Evolutionary conservation across 2,113 vertebrate genomes (phyloP).

Genomic region (Cyrtonyx montezumae): DNA sequence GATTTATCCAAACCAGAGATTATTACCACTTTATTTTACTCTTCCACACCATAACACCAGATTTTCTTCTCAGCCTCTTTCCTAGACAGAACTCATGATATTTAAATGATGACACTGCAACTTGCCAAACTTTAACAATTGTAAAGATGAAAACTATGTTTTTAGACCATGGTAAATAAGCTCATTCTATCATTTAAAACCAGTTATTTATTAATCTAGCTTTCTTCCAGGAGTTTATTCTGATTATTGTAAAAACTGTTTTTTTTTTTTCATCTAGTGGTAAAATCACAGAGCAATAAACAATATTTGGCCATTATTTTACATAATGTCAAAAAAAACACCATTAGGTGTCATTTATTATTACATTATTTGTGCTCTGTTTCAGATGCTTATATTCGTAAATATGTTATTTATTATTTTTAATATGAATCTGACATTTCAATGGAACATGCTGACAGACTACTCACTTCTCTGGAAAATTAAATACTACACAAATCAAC

Average conservation of each 20-base stretch:
- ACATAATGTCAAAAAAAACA: background rate
- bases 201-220: conserved; percentile 1
- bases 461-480: background rate
- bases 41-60: background rate
- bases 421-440: conserved; percentile 48
- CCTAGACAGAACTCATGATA: background rate
- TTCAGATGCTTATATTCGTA: conserved; percentile 6
- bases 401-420: conserved; percentile 54
- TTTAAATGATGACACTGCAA: background rate
- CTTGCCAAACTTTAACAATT: background rate
- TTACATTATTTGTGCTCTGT: conserved; percentile 11
- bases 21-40: background rate
- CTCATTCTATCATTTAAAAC: background rate
- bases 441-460: background rate
- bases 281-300: conserved; percentile 33
- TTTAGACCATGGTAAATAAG: background rate
- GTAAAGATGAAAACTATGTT: background rate
- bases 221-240: background rate
- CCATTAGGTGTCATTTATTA: background rate
- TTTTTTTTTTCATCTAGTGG: background rate
- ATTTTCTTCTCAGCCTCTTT: background rate
- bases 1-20: background rate
- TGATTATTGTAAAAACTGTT: background rate
- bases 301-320: background rate
- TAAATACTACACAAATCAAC: conserved; percentile 25